phyloP scores from a whole-genome alignment of 2,888 invertebrate genomes.

The Calameuta idolon region DNA sequence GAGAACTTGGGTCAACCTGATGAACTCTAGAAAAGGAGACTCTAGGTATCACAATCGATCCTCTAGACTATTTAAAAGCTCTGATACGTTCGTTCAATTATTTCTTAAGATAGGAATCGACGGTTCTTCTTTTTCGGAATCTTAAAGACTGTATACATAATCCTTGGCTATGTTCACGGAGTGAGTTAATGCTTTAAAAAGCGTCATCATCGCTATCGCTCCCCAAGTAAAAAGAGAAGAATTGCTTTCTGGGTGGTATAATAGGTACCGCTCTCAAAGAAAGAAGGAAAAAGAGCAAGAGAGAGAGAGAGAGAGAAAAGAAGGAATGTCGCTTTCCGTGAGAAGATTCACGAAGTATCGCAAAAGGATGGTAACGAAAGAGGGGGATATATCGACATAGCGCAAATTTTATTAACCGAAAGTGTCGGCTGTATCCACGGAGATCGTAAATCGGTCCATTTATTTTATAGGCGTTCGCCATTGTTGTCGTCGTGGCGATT shows the following conservation, averaged over 20 bases:
- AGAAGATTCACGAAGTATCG: constrained; percentile 12
- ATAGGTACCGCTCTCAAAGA: neutral
- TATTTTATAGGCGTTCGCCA: constrained; percentile 46
- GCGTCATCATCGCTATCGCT: neutral
- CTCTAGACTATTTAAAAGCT: neutral
- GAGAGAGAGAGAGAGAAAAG: neutral
- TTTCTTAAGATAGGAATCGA: neutral
- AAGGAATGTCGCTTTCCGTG: neutral
- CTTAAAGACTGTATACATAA: neutral
- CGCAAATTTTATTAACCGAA: constrained; percentile 52
- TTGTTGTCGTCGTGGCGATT: constrained; percentile 28
- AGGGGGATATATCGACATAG: constrained; percentile 43
- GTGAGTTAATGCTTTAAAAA: neutral
- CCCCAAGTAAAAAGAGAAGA: neutral
- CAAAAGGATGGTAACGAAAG: constrained; percentile 5
- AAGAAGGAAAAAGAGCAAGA: neutral
- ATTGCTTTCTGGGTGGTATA: neutral
- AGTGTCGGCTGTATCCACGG: constrained; percentile 11
- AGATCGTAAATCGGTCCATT: constrained; percentile 57
- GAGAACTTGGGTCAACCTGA: neutral
- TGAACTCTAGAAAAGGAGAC: neutral
- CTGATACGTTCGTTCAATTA: neutral
- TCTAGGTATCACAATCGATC: neutral
- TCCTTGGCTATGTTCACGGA: neutral
- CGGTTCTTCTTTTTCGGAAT: neutral